phyloP scores from a whole-genome alignment of 1,140 invertebrate species.

The Bombus picipes region DNA sequence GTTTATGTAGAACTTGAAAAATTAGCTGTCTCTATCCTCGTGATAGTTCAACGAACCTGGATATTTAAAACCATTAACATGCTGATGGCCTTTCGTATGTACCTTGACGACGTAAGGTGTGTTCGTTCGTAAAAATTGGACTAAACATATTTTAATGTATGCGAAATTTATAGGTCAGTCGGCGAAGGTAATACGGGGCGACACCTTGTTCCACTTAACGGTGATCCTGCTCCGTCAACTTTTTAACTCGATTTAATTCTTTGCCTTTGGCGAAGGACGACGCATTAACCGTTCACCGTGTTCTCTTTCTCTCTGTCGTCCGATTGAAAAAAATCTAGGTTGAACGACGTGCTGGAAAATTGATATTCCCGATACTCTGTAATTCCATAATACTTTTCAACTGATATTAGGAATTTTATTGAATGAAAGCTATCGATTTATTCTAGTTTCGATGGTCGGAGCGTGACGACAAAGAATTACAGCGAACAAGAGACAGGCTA shows the following conservation, averaged over 20 bases:
- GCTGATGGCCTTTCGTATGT: background rate
- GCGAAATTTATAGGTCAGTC: conserved; percentile 47
- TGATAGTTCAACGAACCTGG: background rate
- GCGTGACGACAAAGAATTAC: background rate
- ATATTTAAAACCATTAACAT: background rate
- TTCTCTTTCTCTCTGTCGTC: background rate
- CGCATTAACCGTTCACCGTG: conserved; percentile 37
- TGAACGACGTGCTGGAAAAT: background rate
- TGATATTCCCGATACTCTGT: background rate
- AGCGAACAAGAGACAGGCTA: background rate
- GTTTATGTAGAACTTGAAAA: background rate
- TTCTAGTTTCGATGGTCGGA: background rate
- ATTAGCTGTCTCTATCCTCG: background rate
- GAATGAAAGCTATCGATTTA: background rate
- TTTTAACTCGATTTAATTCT: conserved; percentile 58
- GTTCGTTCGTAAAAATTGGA: background rate
- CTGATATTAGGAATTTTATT: no score
- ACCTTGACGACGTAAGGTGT: no score
- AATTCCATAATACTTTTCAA: background rate
- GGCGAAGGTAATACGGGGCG: conserved; percentile 12
- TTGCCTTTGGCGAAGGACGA: conserved; percentile 47
- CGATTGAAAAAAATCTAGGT: background rate
- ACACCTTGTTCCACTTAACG: conserved; percentile 60
- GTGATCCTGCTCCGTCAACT: conserved; percentile 56
- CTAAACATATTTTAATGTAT: background rate